Evolutionary conservation across 2,888 invertebrate genomes (phyloP), one percentile per base, ranked within the genome.

Genomic region (Tolmerus cingulatus): DNA sequence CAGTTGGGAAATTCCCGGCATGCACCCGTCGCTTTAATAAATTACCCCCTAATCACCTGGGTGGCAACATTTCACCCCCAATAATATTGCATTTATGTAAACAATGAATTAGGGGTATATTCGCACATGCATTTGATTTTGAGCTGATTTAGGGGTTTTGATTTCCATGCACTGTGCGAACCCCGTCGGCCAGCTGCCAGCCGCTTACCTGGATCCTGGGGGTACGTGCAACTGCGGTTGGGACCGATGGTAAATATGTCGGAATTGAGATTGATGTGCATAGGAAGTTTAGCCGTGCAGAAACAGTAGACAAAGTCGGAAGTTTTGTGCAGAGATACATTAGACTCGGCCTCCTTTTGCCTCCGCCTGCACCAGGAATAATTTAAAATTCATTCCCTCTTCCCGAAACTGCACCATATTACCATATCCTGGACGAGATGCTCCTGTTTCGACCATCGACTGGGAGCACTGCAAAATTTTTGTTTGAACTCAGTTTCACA

Each of bases 81-180:
- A 55, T 74, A 86, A 76, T 51, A 86, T 86, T 77, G 86, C 77
- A 86, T 78, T 77, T 51, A 37, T 86, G 86, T 77, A 86, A 86
- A 86, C 86, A 86, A 77, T 76, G 76, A 57, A 57, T 40, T 86
- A 37, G 34, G 82, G 37, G 34, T 82, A 40, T 23, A 66, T 82
- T 82, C 82, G 37, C 57, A 57, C 57, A 82, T 66, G 82, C 40
- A 66, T 82, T 82, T 82, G 66, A 82, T 82, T 66, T 51, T 8
- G 7, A 51, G n/a, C 81, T 81, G 81, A 81, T 81, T 81, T 81
- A 81, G 51, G 16, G 57, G 66, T 66, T 66, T 66, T 82, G 66
- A 82, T 82, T 82, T 57, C 66, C 82, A 82, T 82, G 79, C 51
- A 30, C 3, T 23, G 2, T 57, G 57, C 57, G 57, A 57, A 2